Conservation (phyloP, 2,113 vertebrate genomes). For the Prinia subflava region DNA sequence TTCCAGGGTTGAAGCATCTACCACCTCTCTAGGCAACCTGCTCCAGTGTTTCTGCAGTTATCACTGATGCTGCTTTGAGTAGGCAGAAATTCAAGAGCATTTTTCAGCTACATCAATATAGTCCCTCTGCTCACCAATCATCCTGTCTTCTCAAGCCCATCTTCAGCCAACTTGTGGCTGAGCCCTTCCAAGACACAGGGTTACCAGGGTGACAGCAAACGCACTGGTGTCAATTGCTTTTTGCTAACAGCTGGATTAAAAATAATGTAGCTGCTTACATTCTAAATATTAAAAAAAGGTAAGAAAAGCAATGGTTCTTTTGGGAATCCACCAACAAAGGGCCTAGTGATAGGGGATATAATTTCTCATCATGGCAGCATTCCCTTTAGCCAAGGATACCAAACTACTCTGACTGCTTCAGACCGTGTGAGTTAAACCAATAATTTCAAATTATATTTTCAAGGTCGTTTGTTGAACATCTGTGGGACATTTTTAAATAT, state of each 20-base stretch:
- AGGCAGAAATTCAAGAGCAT: not conserved
- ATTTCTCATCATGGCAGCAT: not conserved
- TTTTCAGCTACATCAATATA: not conserved
- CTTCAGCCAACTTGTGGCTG: not conserved
- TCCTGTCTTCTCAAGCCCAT: not conserved
- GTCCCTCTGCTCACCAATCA: not conserved
- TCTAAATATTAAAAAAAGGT: not conserved
- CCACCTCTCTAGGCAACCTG: not conserved
- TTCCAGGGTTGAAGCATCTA: not conserved
- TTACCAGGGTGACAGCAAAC: not conserved
- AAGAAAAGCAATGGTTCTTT: not conserved
- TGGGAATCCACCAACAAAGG: not conserved
- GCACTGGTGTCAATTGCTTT: not conserved
- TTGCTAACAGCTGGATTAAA: not conserved
- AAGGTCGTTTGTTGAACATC: not conserved
- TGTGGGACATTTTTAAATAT: not conserved
- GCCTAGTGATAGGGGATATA: not conserved
- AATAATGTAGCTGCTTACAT: accelerated
- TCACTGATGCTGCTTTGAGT: not conserved
- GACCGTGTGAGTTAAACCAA: not conserved
- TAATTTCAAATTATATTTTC: not conserved
- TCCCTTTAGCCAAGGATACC: not conserved
- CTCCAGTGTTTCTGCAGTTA: not conserved
- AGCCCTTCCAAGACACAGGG: not conserved
- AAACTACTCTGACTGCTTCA: not conserved